A percentile compares a stretch with the other conserved stretches of the same genome.
These are phyloP conservation scores for Tetraodon nigroviridis DNA, from an alignment of 2,113 vertebrate genomes.

Conservation along the genomic window DNA sequence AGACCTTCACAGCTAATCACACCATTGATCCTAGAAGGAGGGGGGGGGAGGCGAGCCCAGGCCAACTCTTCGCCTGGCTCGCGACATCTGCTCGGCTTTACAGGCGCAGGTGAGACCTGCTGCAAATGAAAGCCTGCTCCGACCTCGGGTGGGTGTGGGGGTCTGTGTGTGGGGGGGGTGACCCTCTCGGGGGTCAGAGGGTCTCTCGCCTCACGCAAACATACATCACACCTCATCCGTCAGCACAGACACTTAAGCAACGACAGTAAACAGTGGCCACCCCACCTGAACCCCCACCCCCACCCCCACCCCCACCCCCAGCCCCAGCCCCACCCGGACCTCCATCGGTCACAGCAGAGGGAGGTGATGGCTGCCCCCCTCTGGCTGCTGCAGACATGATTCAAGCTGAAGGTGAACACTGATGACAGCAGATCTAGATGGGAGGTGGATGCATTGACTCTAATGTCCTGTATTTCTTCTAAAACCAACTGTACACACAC, in stretches of 20 bases:
- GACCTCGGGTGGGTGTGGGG: conserved; percentile 44
- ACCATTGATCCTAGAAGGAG: conserved; percentile 38
- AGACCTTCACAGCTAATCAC: conserved; percentile 18
- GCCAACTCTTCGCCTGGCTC: conserved; percentile 21
- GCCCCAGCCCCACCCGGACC: conserved; percentile 28
- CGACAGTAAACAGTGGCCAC: conserved; percentile 2
- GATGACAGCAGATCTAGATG: neutral
- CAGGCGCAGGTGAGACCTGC: conserved; percentile 29
- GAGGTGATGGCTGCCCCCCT: conserved; percentile 7
- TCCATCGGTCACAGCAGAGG: conserved; percentile 6
- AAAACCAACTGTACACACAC: neutral
- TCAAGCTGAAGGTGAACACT: neutral
- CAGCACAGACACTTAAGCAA: conserved; percentile 29
- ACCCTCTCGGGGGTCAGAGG: conserved; percentile 28
- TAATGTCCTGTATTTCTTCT: neutral
- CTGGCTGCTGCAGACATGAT: conserved; percentile 6
- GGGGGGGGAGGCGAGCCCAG: conserved; percentile 6
- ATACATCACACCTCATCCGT: conserved; percentile 64
- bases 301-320: conserved; percentile 33
- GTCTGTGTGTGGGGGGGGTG: conserved; percentile 28
- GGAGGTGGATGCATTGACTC: too few species aligned
- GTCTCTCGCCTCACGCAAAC: conserved; percentile 33
- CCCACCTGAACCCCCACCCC: conserved; percentile 12
- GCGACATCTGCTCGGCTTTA: conserved; percentile 43
- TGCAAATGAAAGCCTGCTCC: conserved; percentile 28